phyloP scores from a whole-genome alignment of 2,113 vertebrate species.

The Paedocypris sp. region DNA sequence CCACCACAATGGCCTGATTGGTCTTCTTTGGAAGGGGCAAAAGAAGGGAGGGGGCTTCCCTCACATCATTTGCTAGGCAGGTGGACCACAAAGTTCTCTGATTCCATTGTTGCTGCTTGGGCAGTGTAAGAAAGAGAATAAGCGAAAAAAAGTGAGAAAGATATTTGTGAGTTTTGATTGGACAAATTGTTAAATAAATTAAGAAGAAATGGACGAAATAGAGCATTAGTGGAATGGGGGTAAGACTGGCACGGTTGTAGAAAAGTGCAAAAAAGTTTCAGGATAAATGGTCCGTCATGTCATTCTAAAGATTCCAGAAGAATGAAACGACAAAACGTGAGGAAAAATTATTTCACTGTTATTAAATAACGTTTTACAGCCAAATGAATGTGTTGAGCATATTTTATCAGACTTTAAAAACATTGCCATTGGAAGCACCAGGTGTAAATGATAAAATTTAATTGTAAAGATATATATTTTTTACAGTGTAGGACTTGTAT shows the following conservation, averaged over 20 bases:
- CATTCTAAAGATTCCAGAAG: background rate
- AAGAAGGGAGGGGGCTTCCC: slow-evolving; percentile 47
- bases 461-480: no score
- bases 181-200: slow-evolving; percentile 87
- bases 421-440: no score
- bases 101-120: slow-evolving; percentile 92
- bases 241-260: slow-evolving; percentile 38
- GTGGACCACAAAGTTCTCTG: slow-evolving; percentile 98
- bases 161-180: slow-evolving; percentile 77
- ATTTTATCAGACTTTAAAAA: no score
- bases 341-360: no score
- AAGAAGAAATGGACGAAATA: slow-evolving; percentile 13
- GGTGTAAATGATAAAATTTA: no score
- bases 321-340: no score
- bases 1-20: slow-evolving; percentile 98
- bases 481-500: no score
- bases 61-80: slow-evolving; percentile 95
- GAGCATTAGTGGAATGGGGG: slow-evolving; percentile 61
- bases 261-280: slow-evolving; percentile 17
- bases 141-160: slow-evolving; percentile 38
- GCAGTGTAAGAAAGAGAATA: slow-evolving; percentile 35
- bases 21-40: slow-evolving; percentile 74
- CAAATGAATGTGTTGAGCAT: no score
- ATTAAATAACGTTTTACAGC: no score
- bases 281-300: background rate